Base-by-base conservation (phyloP, 2,888 invertebrate genomes). In the Idaea aversata region DNA sequence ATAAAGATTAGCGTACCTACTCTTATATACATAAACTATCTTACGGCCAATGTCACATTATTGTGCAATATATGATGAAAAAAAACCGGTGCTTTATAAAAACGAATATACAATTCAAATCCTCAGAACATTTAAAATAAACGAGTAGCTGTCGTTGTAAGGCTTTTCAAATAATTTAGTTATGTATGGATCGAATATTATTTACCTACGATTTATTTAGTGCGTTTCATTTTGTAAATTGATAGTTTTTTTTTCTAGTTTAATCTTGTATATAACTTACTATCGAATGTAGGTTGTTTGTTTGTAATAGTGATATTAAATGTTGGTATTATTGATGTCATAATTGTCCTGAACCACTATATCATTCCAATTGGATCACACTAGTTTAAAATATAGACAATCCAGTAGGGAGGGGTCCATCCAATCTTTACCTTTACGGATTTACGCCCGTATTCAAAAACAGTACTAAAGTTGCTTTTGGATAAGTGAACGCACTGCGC, bases 41-140 rank as follows among this genome's bases (percentile, higher is more conserved):
- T 70, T 75, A 75, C 72, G 75, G 75, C 64, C 66, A 63, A 67
- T 70, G 65, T 68, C 67, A 70, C 67, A 68, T 67, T 65, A 69
- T 75, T 80, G 88, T 89, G 89, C 88, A 89, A 89, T 88, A 87
- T 83, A 80, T 83, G 25, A 25, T 34, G 34, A 25, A 78, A 78
- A 77, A 73, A 74, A 75, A 74, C 87, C 83, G 90, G 89, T 88
- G 90, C 88, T 88, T 86, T 75, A 75, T 81, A 73, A 25, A 72
- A 76, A 77, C 78, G 69, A 74, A 78, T 75, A 69, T 73, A 71
- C 72, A 70, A 78, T 72, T 73, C 73, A 75, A 82, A 87, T 87
- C 91, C 88, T 90, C 90, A 88, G 90, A 90, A 91, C 90, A 85
- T 82, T 88, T 86, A 85, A 85, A 74, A 73, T 75, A 76, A 77